phyloP scores from a whole-genome alignment of 2,888 invertebrate genomes.

The Drosophila kanekoi region DNA sequence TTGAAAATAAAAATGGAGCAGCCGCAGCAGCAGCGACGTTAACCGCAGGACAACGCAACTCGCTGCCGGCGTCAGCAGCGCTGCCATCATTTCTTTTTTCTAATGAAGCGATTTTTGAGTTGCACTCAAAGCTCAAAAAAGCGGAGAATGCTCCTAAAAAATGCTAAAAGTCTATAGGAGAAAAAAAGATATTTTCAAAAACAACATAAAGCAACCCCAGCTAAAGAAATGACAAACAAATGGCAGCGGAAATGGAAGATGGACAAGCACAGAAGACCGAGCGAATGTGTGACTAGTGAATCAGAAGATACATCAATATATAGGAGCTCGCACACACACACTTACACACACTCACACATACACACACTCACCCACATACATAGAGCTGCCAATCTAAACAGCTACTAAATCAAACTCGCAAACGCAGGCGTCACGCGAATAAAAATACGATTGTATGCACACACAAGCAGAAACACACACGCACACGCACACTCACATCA shows the following conservation, averaged over 20 bases:
- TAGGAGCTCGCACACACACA: conserved; percentile 2
- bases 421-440: conserved; percentile 59
- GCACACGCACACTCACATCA: background rate
- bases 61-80: conserved; percentile 36
- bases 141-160: conserved; percentile 57
- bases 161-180: conserved; percentile 27
- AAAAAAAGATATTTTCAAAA: conserved; percentile 5
- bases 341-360: conserved; percentile 3
- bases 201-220: conserved; percentile 9
- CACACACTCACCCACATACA: background rate
- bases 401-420: conserved; percentile 61
- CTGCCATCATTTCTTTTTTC: conserved; percentile 57
- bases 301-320: conserved; percentile 40
- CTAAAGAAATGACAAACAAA: conserved; percentile 6
- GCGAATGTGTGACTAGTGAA: conserved; percentile 25
- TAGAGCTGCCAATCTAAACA: conserved; percentile 36
- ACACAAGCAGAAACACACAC: conserved; percentile 1
- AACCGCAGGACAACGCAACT: conserved; percentile 63
- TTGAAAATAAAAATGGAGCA: conserved; percentile 80
- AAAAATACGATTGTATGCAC: conserved; percentile 26
- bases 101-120: conserved; percentile 71
- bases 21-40: conserved; percentile 53
- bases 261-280: conserved; percentile 6
- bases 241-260: conserved; percentile 8
- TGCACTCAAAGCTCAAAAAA: conserved; percentile 51